These are phyloP conservation scores for Neoitamus cyanurus DNA, from an alignment of 2,888 invertebrate species.

Conservation along the genomic window DNA sequence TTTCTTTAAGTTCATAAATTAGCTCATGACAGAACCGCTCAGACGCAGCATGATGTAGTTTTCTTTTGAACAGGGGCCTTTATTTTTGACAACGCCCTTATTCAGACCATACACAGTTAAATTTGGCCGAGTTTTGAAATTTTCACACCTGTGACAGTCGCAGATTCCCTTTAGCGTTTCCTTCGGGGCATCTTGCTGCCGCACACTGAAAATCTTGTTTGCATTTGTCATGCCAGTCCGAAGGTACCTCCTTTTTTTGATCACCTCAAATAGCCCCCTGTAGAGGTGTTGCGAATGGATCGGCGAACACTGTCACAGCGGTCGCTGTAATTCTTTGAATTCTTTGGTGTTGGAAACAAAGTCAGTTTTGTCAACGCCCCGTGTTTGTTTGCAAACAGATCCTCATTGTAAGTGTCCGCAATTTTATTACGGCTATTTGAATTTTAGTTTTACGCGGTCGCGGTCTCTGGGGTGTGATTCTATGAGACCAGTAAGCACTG, in stretches of 20 bases:
- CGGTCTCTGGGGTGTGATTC: slow-evolving; percentile 17
- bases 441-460: background rate
- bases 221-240: slow-evolving; percentile 10
- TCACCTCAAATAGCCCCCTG: background rate
- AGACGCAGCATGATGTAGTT: background rate
- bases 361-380: slow-evolving; percentile 25
- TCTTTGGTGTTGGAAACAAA: background rate
- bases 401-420: slow-evolving; percentile 22
- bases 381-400: slow-evolving; percentile 30
- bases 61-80: background rate
- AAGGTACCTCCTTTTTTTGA: background rate
- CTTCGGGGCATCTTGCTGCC: background rate
- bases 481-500: background rate
- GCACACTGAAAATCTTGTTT: slow-evolving; percentile 7
- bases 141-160: slow-evolving; percentile 32
- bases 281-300: slow-evolving; percentile 24
- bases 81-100: background rate
- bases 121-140: background rate
- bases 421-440: slow-evolving; percentile 20
- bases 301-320: background rate
- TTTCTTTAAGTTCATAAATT: slow-evolving; percentile 25
- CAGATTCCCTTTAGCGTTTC: background rate
- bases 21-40: background rate
- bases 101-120: background rate
- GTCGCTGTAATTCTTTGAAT: slow-evolving; percentile 1